A percentile compares a stretch with the other conserved stretches of the same genome.
Evolutionary conservation across 2,888 invertebrate species (phyloP).

Genomic region (Troilus luridus): DNA sequence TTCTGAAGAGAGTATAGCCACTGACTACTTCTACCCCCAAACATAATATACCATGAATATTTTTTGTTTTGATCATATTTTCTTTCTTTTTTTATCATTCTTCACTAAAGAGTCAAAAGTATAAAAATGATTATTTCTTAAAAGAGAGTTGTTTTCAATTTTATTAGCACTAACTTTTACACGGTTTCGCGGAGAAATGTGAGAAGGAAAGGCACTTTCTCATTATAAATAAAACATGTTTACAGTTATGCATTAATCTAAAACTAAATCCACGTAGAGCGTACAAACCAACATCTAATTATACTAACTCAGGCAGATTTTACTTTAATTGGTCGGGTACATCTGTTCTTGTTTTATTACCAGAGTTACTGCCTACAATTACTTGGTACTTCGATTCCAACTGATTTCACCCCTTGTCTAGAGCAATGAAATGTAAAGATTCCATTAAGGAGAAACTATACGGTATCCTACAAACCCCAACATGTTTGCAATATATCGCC

Average conservation of each 20-base stretch:
- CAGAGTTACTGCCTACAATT: neutral
- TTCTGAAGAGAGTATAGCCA: too few species aligned
- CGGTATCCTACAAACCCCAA: neutral
- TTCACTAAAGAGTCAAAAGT: too few species aligned
- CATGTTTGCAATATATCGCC: neutral
- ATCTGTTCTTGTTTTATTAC: neutral
- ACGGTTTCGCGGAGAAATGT: too few species aligned
- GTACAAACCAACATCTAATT: neutral
- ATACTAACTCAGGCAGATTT: neutral
- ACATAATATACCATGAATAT: too few species aligned
- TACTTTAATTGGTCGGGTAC: neutral
- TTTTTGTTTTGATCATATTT: too few species aligned
- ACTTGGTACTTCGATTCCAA: neutral
- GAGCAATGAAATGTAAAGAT: conserved; percentile 11
- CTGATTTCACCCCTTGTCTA: neutral
- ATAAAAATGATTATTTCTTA: too few species aligned
- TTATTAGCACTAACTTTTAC: too few species aligned
- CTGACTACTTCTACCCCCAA: too few species aligned
- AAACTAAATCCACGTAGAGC: neutral
- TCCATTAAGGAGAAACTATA: conserved; percentile 34
- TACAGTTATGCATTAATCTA: neutral
- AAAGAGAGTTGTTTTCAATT: too few species aligned
- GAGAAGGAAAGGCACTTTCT: too few species aligned
- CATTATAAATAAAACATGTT: too few species aligned
- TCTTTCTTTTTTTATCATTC: too few species aligned